Conservation (phyloP, 2,797 vertebrate genomes). For the Peromyscus aztecus region DNA sequence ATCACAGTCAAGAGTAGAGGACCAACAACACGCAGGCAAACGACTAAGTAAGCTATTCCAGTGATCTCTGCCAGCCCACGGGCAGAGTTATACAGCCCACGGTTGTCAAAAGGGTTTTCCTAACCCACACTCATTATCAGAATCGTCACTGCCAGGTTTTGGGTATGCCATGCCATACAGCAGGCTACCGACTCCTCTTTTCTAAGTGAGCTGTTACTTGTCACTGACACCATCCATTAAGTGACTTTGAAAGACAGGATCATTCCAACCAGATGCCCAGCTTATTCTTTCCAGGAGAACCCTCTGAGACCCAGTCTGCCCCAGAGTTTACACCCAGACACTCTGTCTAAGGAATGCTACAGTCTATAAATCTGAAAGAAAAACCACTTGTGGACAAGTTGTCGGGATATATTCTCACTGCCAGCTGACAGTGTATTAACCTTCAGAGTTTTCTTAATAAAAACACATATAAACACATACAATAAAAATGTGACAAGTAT, state of each 20-base stretch:
- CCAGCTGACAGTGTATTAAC: background rate
- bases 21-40: background rate
- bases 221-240: constrained; percentile 73
- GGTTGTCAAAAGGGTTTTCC: constrained; percentile 15
- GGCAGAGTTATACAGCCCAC: background rate
- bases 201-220: constrained; percentile 71
- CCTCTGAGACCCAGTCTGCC: constrained; percentile 39
- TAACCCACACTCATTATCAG: constrained; percentile 18
- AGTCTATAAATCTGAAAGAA: constrained; percentile 68
- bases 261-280: constrained; percentile 70
- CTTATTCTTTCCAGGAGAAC: constrained; percentile 49
- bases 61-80: constrained; percentile 9
- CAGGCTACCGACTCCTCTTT: constrained; percentile 2
- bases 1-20: background rate
- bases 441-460: constrained; percentile 46
- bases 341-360: constrained; percentile 46
- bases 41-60: background rate
- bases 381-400: constrained; percentile 66
- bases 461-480: constrained; percentile 9
- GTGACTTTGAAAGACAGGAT: constrained; percentile 67
- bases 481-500: constrained; percentile 47
- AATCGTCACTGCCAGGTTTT: constrained; percentile 31
- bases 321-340: constrained; percentile 49
- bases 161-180: background rate
- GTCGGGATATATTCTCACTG: constrained; percentile 19